Evolutionary conservation across 2,113 vertebrate species (phyloP).

Genomic region (Anarhynchus alexandrinus): DNA sequence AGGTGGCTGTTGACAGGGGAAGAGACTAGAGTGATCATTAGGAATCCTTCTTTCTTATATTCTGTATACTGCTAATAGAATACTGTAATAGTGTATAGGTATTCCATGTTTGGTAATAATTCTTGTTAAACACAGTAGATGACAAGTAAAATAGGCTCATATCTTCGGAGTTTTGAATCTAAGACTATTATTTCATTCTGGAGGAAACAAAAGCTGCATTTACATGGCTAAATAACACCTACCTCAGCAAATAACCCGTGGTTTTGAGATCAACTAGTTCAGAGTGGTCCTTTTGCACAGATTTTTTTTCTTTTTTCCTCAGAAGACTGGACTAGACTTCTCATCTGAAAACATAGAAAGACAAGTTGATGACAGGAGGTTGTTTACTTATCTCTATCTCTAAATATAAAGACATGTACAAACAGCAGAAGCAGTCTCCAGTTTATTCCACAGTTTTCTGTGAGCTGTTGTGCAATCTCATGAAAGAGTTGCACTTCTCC

Average conservation of each 20-base stretch:
- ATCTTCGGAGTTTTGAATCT: background rate
- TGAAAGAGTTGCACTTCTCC: background rate
- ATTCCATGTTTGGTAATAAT: background rate
- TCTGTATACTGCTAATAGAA: background rate
- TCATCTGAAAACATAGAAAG: background rate
- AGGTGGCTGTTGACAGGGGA: background rate
- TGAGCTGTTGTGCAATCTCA: background rate
- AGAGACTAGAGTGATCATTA: background rate
- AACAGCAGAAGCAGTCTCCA: background rate
- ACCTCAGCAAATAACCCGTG: background rate
- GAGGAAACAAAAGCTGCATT: background rate
- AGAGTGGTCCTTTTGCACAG: background rate
- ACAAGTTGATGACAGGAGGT: background rate
- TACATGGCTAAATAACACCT: background rate
- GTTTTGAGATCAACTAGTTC: background rate
- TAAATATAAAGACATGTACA: background rate
- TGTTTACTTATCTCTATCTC: background rate
- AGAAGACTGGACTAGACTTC: background rate
- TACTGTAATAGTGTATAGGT: background rate
- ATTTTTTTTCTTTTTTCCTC: background rate
- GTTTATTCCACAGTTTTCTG: background rate
- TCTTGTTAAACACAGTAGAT: background rate
- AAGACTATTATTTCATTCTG: background rate
- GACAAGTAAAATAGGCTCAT: background rate
- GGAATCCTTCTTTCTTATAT: background rate